Base-by-base conservation (phyloP, 2,888 invertebrate species). In the Meteorus cinctellus region DNA sequence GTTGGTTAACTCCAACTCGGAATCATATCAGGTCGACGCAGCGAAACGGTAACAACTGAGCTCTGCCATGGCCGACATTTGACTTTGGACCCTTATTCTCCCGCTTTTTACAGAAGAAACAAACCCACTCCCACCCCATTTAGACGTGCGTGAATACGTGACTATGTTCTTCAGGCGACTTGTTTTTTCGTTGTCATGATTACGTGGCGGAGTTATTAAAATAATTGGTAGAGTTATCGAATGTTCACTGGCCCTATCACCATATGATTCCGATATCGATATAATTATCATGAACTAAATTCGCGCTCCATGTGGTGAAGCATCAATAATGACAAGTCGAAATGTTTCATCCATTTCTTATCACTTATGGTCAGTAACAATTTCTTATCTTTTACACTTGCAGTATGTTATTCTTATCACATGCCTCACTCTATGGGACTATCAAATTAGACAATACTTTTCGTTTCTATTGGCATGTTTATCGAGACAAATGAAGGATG, bases 31-130 rank as follows among this genome's bases (percentile, higher is more conserved):
- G 80, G 74, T 77, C 80, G 73, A 72, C 72, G 45, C 82, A 79
- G 79, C 79, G 82, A 74, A 72, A 72, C 77, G 72, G 77, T 79
- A 80, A 80, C 80, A 82, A 85, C 84, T 85, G 83, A 82, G 78
- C 77, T 60, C 67, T 77, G 79, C 77, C 78, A 80, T 77, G 80
- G 78, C 74, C 78, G 77, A 79, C 77, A 82, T 81, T 86, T 84
- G 84, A 86, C 84, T 86, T 86, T 86, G 67, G 85, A 84, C 84
- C 85, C 83, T 83, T 84, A 83, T 83, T 81, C 83, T 86, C 84
- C 84, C 86, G 79, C 85, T 83, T 81, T 78, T 51, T 67, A 29
- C 31, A 31, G 80, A 59, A 65, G 36, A 65, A 24, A 41, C 78
- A 77, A 75, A 81, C 80, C 79, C 75, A 81, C 81, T 80, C 77